These are phyloP conservation scores for Saturnia pavonia DNA, from an alignment of 2,888 invertebrate species.

Conservation along the genomic window DNA sequence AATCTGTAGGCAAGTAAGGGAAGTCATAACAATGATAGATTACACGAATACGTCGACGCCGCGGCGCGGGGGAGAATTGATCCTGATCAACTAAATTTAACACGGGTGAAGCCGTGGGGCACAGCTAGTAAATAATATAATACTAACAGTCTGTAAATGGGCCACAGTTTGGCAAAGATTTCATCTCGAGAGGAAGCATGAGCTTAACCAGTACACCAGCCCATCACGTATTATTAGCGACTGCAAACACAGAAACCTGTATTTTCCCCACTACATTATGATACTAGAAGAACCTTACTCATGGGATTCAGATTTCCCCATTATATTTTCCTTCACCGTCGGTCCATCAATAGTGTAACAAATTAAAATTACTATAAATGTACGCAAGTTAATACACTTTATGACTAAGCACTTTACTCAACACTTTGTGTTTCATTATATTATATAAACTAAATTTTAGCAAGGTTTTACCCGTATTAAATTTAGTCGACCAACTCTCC, in stretches of 20 bases:
- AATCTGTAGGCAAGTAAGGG: no score
- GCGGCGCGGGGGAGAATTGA: no score
- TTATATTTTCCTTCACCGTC: not conserved
- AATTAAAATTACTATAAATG: not conserved
- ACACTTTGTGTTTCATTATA: not conserved
- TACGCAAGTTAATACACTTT: not conserved
- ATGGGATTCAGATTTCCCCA: not conserved
- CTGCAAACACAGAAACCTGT: not conserved
- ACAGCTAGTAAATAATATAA: not conserved
- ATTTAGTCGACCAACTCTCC: no score
- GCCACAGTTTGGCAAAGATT: no score
- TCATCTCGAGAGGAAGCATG: not conserved
- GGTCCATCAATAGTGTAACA: not conserved
- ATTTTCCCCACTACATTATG: not conserved
- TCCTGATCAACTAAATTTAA: no score
- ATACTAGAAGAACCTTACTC: not conserved
- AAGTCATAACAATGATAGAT: no score
- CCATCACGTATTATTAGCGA: not conserved
- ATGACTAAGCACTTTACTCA: not conserved
- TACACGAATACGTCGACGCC: no score
- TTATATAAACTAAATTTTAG: not conserved
- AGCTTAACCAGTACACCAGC: not conserved
- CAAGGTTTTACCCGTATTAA: no score
- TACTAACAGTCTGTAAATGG: not conserved
- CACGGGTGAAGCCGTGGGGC: no score